Percentiles rank a stretch among this genome's conserved stretches.
These are phyloP conservation scores for Heliconius ethilla DNA, from an alignment of 2,888 invertebrate genomes.

Conservation along the genomic window DNA sequence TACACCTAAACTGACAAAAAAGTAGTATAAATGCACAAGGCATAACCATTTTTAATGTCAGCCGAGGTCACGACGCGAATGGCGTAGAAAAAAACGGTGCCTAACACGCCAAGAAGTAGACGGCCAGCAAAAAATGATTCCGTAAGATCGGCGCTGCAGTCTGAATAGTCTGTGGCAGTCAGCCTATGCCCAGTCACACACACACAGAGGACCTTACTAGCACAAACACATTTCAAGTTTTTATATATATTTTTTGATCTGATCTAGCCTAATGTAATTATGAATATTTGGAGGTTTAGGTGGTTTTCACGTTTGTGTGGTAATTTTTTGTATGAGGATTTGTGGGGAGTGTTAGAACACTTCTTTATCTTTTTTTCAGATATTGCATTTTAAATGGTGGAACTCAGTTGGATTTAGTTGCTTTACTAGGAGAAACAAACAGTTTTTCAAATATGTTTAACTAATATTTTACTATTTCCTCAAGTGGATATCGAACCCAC, in stretches of 20 bases:
- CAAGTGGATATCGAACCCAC: too few relatives aligned
- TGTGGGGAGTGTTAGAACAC: neutral
- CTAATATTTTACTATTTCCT: too few relatives aligned
- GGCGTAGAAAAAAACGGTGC: conserved; percentile 66
- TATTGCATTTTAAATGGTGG: neutral
- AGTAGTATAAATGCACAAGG: conserved; percentile 63
- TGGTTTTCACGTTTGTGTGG: neutral
- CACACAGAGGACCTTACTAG: conserved; percentile 13
- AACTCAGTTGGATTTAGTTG: too few relatives aligned
- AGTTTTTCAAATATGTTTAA: too few relatives aligned
- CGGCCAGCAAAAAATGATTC: conserved; percentile 70
- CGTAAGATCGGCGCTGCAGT: conserved; percentile 54
- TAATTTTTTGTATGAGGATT: neutral
- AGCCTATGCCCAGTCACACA: conserved; percentile 39
- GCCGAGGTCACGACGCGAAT: conserved; percentile 74
- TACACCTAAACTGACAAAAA: conserved; percentile 49
- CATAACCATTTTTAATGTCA: conserved; percentile 73
- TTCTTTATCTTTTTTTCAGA: neutral
- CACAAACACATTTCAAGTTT: conserved; percentile 29
- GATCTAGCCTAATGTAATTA: conserved; percentile 35
- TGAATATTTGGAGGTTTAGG: conserved; percentile 25
- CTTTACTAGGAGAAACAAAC: too few relatives aligned
- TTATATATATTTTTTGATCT: conserved; percentile 33
- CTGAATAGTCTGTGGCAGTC: conserved; percentile 31
- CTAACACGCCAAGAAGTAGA: conserved; percentile 73